These are phyloP conservation scores for Colaptes auratus DNA, from an alignment of 2,113 vertebrate genomes.

Conservation along the genomic window DNA sequence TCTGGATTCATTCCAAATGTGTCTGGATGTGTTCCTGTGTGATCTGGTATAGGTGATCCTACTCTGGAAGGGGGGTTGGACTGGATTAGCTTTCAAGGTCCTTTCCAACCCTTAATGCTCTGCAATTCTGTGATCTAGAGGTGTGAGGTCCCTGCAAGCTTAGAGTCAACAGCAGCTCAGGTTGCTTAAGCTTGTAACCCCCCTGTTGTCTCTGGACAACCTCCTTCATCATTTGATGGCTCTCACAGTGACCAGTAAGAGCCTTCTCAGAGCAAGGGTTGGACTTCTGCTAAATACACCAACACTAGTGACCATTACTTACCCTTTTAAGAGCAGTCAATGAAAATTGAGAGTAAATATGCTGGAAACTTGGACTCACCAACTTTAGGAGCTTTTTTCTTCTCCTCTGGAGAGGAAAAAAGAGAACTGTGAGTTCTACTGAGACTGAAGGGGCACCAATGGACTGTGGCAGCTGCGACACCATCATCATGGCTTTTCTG, in stretches of 20 bases:
- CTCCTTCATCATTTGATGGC: background rate
- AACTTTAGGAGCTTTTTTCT: conserved; percentile 56
- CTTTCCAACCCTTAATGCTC: too few relatives aligned
- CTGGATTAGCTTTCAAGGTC: too few relatives aligned
- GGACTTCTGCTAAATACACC: background rate
- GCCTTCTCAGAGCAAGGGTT: background rate
- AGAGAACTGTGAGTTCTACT: conserved; percentile 1
- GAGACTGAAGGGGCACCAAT: background rate
- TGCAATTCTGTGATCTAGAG: too few relatives aligned
- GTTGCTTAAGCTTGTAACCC: background rate
- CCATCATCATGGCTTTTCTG: background rate
- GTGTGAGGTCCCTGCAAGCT: background rate
- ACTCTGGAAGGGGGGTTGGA: too few relatives aligned
- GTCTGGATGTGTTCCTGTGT: too few relatives aligned
- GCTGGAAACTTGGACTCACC: conserved; percentile 60
- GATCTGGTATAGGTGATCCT: too few relatives aligned
- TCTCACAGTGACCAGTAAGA: background rate
- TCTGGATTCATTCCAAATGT: too few relatives aligned
- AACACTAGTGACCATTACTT: background rate
- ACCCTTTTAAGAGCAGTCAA: background rate
- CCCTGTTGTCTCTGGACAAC: background rate
- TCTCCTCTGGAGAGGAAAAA: conserved; percentile 46
- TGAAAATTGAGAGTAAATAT: background rate
- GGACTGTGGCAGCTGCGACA: background rate
- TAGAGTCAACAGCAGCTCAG: background rate